Evolutionary conservation across 1,140 invertebrate species (phyloP).

Genomic region (Asbolus verrucosus): DNA sequence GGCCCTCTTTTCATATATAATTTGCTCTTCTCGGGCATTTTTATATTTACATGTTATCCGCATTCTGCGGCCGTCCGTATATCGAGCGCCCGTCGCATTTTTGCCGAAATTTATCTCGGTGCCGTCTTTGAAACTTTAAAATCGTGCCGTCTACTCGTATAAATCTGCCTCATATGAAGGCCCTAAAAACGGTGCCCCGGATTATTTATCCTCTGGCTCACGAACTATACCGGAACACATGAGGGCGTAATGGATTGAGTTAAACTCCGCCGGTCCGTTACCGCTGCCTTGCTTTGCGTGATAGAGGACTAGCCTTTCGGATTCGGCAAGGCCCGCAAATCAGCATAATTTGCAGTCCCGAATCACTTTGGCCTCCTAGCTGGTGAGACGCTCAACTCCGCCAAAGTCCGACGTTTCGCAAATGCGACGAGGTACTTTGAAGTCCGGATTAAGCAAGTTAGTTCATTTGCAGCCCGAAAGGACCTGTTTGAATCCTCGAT

Average conservation of each 20-base stretch:
- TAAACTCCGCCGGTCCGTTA: slow-evolving; percentile 1
- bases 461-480: slow-evolving; percentile 14
- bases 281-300: not conserved
- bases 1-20: slow-evolving; percentile 51
- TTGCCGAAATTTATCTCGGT: slow-evolving; percentile 43
- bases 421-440: slow-evolving; percentile 18
- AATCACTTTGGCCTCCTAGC: slow-evolving; percentile 7
- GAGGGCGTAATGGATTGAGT: slow-evolving; percentile 22
- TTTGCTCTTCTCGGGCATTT: slow-evolving; percentile 49
- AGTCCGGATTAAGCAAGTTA: slow-evolving; percentile 14
- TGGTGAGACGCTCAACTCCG: not conserved
- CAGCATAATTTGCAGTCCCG: slow-evolving; percentile 13
- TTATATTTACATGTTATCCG: slow-evolving; percentile 56
- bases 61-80: slow-evolving; percentile 44
- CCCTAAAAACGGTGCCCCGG: slow-evolving; percentile 14
- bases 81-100: slow-evolving; percentile 39
- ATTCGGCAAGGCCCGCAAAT: not conserved
- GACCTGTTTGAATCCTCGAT: not conserved
- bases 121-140: slow-evolving; percentile 32
- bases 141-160: not conserved
- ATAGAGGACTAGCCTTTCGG: slow-evolving; percentile 5
- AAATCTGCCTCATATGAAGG: slow-evolving; percentile 13
- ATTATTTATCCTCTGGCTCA: slow-evolving; percentile 31
- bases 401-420: slow-evolving; percentile 3
- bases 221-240: slow-evolving; percentile 7